Percentiles rank a stretch among this genome's conserved stretches.
Conservation (phyloP, 2,113 vertebrate species). For the cat (Felis catus) region F.catus_Fca126_mat1.0 CM031419.1:31191501-31192000, state of each 20-base stretch:
- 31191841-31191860: too few species aligned
- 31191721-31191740: background rate
- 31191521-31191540: background rate
- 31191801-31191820: too few species aligned
- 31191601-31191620: background rate
- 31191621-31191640: background rate
- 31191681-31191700: background rate
- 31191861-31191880: too few species aligned
- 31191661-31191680: background rate
- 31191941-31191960: too few species aligned
- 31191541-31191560: background rate
- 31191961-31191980: too few species aligned
- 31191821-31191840: too few species aligned
- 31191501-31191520: background rate
- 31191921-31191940: too few species aligned
- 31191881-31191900: too few species aligned
- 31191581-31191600: background rate
- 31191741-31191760: background rate
- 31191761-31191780: slow-evolving; percentile 5
- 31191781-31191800: too few species aligned
- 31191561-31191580: background rate
- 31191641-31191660: background rate
- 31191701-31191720: background rate
- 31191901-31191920: too few species aligned
- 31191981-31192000: too few species aligned